Conservation (phyloP, 2,797 vertebrate species). For the Rhynchotus rufescens region DNA sequence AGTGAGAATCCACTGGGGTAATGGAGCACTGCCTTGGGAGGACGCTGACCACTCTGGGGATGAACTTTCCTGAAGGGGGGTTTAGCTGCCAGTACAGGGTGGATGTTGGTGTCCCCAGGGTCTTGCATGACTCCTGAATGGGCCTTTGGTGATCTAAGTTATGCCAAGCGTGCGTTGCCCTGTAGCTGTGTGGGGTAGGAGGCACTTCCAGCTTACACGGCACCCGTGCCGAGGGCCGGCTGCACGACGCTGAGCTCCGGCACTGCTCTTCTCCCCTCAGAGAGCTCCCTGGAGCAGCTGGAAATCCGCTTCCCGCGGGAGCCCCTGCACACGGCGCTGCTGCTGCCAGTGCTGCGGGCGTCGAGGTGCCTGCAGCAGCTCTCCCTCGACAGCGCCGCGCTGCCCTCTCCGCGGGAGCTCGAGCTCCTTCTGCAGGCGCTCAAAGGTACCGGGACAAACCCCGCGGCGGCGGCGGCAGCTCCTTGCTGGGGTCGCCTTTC, state of each 20-base stretch:
- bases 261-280: conserved; percentile 57
- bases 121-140: not conserved
- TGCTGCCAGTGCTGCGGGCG: conserved; percentile 82
- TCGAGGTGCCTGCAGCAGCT: conserved; percentile 83
- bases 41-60: not conserved
- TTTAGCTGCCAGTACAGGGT: not conserved
- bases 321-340: conserved; percentile 71
- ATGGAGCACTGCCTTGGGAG: not conserved
- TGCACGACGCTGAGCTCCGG: not conserved
- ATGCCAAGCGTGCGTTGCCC: not conserved
- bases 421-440: conserved; percentile 82
- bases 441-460: conserved; percentile 79
- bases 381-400: conserved; percentile 83
- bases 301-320: conserved; percentile 85
- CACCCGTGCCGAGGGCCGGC: not conserved
- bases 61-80: not conserved
- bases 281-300: conserved; percentile 85
- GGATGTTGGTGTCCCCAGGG: not conserved
- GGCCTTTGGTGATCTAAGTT: not conserved
- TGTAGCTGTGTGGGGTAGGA: not conserved
- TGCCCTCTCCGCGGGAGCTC: conserved; percentile 72
- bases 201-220: not conserved
- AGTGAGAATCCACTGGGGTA: accelerated
- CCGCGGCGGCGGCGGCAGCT: not conserved
- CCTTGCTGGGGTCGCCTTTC: not conserved